phyloP scores from a whole-genome alignment of 2,113 vertebrate species.

The Desmodus rotundus region DNA sequence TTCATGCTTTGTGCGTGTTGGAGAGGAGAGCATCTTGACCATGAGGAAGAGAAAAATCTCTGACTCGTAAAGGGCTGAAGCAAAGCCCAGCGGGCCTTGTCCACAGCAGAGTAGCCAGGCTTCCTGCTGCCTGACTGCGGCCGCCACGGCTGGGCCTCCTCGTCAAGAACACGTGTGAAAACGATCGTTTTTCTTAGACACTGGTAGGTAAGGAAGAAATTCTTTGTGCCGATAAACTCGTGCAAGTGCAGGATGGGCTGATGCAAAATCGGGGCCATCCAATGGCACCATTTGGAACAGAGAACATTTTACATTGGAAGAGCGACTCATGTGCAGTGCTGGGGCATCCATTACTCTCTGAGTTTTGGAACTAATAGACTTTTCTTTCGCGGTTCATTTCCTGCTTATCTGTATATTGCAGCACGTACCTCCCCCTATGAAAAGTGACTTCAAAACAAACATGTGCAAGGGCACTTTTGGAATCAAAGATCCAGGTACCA shows the following conservation, averaged over 20 bases:
- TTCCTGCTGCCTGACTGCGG: not conserved
- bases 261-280: not conserved
- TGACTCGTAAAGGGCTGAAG: not conserved
- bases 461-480: not conserved
- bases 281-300: not conserved
- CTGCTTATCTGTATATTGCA: conserved; percentile 19
- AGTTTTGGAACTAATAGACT: not conserved
- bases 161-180: not conserved
- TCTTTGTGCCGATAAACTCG: not conserved
- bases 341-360: not conserved
- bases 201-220: not conserved
- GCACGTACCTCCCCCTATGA: not conserved
- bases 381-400: not conserved
- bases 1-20: not conserved
- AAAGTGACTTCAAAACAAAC: conserved; percentile 12
- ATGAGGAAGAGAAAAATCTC: not conserved
- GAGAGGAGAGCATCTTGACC: not conserved
- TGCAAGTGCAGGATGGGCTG: not conserved
- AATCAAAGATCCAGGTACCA: conserved; percentile 30
- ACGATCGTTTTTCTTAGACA: not conserved
- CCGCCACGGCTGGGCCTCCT: not conserved
- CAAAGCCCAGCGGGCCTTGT: not conserved
- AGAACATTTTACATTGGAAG: conserved; percentile 8
- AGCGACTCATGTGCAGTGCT: not conserved
- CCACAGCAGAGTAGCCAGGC: not conserved